Conservation (phyloP, 1,140 invertebrate genomes). For the Halesus radiatus region DNA sequence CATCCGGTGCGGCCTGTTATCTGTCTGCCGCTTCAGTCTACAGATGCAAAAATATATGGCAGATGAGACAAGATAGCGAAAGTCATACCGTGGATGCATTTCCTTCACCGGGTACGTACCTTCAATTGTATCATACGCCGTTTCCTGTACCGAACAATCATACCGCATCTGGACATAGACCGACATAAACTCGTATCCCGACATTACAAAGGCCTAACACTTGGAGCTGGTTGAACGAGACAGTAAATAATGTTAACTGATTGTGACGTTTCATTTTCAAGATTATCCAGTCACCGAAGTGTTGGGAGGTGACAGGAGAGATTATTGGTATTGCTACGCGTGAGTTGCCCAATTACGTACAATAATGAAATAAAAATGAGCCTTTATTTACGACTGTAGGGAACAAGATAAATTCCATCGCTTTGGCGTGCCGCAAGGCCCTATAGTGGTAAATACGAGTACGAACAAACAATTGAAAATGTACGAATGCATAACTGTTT, state of each 20-base stretch:
- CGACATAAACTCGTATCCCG: no score
- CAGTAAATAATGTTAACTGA: no score
- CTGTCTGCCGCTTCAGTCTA: slow-evolving; percentile 6
- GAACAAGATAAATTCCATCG: not conserved
- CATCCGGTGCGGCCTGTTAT: slow-evolving; percentile 33
- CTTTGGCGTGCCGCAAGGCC: slow-evolving; percentile 7
- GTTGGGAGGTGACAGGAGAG: no score
- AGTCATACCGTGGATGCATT: slow-evolving; percentile 22
- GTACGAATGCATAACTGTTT: no score
- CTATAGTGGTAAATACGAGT: no score
- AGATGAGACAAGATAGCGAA: slow-evolving; percentile 30
- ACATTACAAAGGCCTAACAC: no score
- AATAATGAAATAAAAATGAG: not conserved
- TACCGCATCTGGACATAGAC: not conserved
- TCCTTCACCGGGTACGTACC: slow-evolving; percentile 9
- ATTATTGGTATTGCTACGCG: not conserved
- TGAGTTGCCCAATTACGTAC: slow-evolving; percentile 13
- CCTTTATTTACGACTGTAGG: slow-evolving; percentile 23
- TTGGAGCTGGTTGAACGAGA: no score
- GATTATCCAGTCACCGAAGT: no score
- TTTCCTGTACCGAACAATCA: slow-evolving; percentile 20
- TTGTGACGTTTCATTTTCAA: no score
- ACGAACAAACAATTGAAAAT: no score
- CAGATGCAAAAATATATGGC: slow-evolving; percentile 22
- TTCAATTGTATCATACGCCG: slow-evolving; percentile 24